A percentile compares a stretch with the other conserved stretches of the same genome.
Evolutionary conservation across 2,888 invertebrate species (phyloP).

Genomic region (Tortricodes alternella): DNA sequence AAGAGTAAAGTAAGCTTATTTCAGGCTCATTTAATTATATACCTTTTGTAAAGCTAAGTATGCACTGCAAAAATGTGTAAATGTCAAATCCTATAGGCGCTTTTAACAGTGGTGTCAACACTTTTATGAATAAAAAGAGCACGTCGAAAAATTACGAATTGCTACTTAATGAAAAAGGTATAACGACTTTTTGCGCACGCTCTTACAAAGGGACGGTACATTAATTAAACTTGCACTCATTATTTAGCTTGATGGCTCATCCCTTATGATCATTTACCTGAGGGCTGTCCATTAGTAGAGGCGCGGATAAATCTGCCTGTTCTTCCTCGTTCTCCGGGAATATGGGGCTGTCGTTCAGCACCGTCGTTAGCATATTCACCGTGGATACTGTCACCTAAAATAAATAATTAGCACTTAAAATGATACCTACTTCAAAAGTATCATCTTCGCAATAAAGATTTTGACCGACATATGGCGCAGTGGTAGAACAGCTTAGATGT

Average conservation of each 20-base stretch:
- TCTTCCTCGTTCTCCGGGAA: constrained; percentile 91
- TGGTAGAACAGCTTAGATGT: too few species aligned
- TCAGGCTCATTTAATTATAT: too few species aligned
- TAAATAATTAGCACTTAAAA: background rate
- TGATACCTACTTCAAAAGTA: too few species aligned
- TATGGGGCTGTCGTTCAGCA: constrained; percentile 92
- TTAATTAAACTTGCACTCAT: constrained; percentile 15
- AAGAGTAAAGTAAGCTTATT: too few species aligned
- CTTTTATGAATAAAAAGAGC: too few species aligned
- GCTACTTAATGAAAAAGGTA: background rate
- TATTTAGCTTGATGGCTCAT: constrained; percentile 21
- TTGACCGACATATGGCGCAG: too few species aligned
- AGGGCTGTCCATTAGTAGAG: constrained; percentile 92
- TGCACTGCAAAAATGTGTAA: too few species aligned
- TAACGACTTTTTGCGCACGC: background rate
- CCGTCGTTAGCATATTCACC: constrained; percentile 94
- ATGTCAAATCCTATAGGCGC: too few species aligned
- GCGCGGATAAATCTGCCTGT: constrained; percentile 86
- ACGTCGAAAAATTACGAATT: too few species aligned
- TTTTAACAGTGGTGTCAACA: too few species aligned
- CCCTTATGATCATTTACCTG: constrained; percentile 65
- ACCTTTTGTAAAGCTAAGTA: too few species aligned
- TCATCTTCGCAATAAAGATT: too few species aligned
- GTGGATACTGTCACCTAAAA: constrained; percentile 91
- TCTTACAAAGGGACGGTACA: constrained; percentile 1